phyloP scores from a whole-genome alignment of 1,140 invertebrate genomes.

The Armadillidium nasatum region DNA sequence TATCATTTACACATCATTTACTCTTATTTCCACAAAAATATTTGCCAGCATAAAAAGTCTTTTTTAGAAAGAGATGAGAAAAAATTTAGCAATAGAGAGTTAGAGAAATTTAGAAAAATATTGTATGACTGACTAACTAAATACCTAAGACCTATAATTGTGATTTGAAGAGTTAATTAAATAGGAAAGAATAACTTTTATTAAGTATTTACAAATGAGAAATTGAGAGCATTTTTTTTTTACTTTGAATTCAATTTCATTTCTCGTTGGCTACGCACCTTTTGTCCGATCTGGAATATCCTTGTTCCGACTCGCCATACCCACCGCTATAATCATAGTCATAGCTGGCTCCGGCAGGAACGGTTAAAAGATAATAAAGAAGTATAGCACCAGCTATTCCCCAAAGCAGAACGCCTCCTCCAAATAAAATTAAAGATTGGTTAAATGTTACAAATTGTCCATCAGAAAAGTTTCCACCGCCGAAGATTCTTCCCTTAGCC shows the following conservation, averaged over 20 bases:
- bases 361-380: conserved; percentile 44
- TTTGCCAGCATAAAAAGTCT: neutral
- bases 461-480: conserved; percentile 37
- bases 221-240: too few species aligned
- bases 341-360: conserved; percentile 34
- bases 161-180: too few species aligned
- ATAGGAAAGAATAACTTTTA: too few species aligned
- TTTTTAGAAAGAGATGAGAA: neutral
- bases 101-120: too few species aligned
- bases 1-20: neutral
- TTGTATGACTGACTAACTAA: too few species aligned
- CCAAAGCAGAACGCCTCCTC: conserved; percentile 44
- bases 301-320: conserved; percentile 21
- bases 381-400: conserved; percentile 44
- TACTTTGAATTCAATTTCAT: neutral
- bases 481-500: conserved; percentile 24
- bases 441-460: conserved; percentile 45
- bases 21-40: neutral
- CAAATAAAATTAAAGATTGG: conserved; percentile 44
- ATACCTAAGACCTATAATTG: too few species aligned
- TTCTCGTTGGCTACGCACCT: neutral
- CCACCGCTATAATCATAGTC: conserved; percentile 34
- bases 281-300: neutral
- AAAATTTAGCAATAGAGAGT: neutral
- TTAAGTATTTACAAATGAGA: too few species aligned